Conservation (phyloP, 2,113 vertebrate genomes). For the Tonatia bakeri region DNA sequence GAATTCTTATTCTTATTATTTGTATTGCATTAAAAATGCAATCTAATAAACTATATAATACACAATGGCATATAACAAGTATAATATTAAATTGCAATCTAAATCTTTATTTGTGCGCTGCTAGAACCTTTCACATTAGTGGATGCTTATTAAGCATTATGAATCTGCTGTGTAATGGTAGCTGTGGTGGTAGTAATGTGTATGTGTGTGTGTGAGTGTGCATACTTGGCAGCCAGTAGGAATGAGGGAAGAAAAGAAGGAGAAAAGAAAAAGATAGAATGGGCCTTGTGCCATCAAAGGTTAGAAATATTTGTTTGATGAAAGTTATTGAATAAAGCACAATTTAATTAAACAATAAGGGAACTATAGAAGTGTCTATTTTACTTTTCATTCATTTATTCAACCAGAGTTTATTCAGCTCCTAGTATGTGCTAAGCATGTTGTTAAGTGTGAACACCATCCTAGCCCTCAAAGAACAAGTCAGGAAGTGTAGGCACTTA, state of each 20-base stretch:
- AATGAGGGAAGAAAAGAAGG: neutral
- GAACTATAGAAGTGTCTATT: neutral
- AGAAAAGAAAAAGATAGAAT: accelerated
- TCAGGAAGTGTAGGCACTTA: no score
- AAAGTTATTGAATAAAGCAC: neutral
- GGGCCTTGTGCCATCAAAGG: neutral
- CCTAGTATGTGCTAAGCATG: neutral
- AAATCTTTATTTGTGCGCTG: neutral
- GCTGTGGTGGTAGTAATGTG: no score
- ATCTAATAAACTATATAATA: neutral
- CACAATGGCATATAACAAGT: neutral
- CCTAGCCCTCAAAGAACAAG: neutral
- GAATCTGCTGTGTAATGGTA: neutral
- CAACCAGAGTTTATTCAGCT: neutral
- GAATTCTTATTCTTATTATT: neutral
- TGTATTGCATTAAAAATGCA: neutral
- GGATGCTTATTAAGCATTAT: neutral
- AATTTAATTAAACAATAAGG: neutral
- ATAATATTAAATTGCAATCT: neutral
- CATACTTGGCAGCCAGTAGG: accelerated
- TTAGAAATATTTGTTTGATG: neutral
- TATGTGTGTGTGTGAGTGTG: neutral
- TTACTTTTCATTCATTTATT: neutral
- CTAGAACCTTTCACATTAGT: neutral
- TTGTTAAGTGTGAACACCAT: neutral